Percentiles rank a stretch among this genome's conserved stretches.
phyloP scores from a whole-genome alignment of 2,888 invertebrate genomes.

The Caradrina clavipalpis region DNA sequence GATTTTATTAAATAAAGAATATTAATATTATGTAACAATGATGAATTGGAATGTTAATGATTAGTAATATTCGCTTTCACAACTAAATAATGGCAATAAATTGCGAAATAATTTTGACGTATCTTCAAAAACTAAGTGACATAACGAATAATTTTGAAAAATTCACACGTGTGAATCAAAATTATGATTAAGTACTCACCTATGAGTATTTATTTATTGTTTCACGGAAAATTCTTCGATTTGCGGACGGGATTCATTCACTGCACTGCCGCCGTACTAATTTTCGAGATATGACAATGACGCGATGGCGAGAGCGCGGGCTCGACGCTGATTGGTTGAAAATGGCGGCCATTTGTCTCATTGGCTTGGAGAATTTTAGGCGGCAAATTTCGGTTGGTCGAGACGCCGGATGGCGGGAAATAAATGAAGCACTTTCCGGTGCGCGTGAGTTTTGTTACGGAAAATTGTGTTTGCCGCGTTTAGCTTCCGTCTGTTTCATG shows the following conservation, averaged over 20 bases:
- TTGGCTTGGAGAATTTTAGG: conserved; percentile 85
- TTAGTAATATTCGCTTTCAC: conserved; percentile 61
- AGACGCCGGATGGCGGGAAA: conserved; percentile 89
- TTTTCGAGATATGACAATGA: conserved; percentile 90
- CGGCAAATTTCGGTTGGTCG: conserved; percentile 91
- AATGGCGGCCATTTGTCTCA: conserved; percentile 86
- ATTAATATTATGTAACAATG: conserved; percentile 43
- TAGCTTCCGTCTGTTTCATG: conserved; percentile 74
- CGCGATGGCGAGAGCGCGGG: conserved; percentile 90
- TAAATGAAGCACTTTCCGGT: conserved; percentile 85
- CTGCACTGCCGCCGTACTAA: conserved; percentile 89
- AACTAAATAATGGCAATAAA: conserved; percentile 72
- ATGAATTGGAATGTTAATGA: conserved; percentile 44
- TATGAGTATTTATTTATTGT: conserved; percentile 77
- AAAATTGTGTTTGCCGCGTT: conserved; percentile 87
- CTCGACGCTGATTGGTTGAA: conserved; percentile 85
- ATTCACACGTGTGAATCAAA: conserved; percentile 41
- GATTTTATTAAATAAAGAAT: conserved; percentile 34
- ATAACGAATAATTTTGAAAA: conserved; percentile 63
- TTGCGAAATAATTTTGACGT: conserved; percentile 72
- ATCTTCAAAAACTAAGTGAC: conserved; percentile 59
- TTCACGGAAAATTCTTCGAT: conserved; percentile 87
- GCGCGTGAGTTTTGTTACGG: conserved; percentile 84
- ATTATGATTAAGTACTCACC: conserved; percentile 77
- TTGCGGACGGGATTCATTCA: conserved; percentile 90